Conservation (phyloP, 2,113 vertebrate species). For the Tachysurus fulvidraco region DNA sequence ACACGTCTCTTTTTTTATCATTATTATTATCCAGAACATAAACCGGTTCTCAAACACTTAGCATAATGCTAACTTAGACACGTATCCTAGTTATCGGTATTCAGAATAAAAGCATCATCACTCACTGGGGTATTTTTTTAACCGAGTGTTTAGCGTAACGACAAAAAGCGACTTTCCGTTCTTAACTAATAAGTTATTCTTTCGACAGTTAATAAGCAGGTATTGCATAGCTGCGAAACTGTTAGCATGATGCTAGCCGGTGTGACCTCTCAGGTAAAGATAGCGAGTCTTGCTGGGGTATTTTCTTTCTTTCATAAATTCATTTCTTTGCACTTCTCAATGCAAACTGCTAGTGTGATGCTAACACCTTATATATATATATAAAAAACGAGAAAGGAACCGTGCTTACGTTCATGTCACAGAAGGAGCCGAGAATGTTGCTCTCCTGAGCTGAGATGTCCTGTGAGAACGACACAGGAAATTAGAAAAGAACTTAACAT, state of each 20-base stretch:
- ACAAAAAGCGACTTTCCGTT: background rate
- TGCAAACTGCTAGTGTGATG: too few species aligned
- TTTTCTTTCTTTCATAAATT: too few species aligned
- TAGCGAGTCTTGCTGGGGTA: too few species aligned
- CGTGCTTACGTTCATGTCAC: constrained; percentile 98
- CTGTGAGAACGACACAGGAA: constrained; percentile 67
- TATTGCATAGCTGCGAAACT: too few species aligned
- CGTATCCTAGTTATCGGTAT: background rate
- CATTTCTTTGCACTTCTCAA: too few species aligned
- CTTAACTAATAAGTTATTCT: too few species aligned
- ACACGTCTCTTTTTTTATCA: background rate
- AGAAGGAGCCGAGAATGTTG: constrained; percentile 98
- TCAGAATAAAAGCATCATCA: background rate
- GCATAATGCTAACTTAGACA: background rate
- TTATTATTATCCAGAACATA: background rate
- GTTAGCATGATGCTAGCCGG: too few species aligned
- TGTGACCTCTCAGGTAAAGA: too few species aligned
- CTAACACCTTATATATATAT: background rate
- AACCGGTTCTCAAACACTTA: background rate
- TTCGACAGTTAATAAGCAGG: too few species aligned
- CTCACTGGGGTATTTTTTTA: too few species aligned
- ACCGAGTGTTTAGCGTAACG: background rate
- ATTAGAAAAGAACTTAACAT: constrained; percentile 4
- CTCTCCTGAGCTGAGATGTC: constrained; percentile 99
- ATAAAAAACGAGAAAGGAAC: too few species aligned